phyloP scores from a whole-genome alignment of 2,797 vertebrate species.

The Sphaeramia orbicularis region DNA sequence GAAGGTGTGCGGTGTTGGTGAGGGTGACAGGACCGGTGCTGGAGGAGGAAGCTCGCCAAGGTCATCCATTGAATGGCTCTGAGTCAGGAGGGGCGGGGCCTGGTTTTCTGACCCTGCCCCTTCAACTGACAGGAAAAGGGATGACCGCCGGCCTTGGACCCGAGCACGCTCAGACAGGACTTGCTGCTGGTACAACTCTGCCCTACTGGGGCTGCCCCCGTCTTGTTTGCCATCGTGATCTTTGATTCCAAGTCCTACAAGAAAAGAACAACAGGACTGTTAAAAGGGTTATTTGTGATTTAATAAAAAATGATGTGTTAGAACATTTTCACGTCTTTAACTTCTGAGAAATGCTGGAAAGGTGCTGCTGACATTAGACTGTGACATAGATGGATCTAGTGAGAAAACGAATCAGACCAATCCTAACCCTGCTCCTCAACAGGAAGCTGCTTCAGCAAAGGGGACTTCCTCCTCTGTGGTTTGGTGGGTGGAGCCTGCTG shows the following conservation, averaged over 20 bases:
- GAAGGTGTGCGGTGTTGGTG: slow-evolving; percentile 92
- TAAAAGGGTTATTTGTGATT: neutral
- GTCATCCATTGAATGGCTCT: slow-evolving; percentile 97
- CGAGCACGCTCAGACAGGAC: slow-evolving; percentile 86
- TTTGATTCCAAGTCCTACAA: slow-evolving; percentile 67
- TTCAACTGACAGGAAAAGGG: slow-evolving; percentile 98
- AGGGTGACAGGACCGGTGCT: slow-evolving; percentile 91
- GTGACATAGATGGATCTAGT: neutral
- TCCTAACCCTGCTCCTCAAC: slow-evolving; percentile 91
- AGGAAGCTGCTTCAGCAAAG: slow-evolving; percentile 95
- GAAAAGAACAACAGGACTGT: neutral
- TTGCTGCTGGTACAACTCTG: slow-evolving; percentile 90
- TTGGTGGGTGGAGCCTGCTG: slow-evolving; percentile 90
- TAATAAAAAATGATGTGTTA: too few relatives aligned
- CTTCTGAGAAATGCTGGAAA: neutral
- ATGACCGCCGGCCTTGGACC: slow-evolving; percentile 90
- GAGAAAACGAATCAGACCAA: neutral
- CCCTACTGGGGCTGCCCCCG: slow-evolving; percentile 85
- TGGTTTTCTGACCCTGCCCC: slow-evolving; percentile 88
- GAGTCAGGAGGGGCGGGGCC: slow-evolving; percentile 90
- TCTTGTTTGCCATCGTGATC: slow-evolving; percentile 72
- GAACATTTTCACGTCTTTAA: too few relatives aligned
- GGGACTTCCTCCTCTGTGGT: slow-evolving; percentile 96
- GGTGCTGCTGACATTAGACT: neutral
- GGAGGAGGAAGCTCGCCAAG: slow-evolving; percentile 93